A percentile compares a stretch with the other conserved stretches of the same genome.
These are phyloP conservation scores for Willowsia nigromaculata DNA, from an alignment of 2,888 invertebrate species.

Conservation along the genomic window DNA sequence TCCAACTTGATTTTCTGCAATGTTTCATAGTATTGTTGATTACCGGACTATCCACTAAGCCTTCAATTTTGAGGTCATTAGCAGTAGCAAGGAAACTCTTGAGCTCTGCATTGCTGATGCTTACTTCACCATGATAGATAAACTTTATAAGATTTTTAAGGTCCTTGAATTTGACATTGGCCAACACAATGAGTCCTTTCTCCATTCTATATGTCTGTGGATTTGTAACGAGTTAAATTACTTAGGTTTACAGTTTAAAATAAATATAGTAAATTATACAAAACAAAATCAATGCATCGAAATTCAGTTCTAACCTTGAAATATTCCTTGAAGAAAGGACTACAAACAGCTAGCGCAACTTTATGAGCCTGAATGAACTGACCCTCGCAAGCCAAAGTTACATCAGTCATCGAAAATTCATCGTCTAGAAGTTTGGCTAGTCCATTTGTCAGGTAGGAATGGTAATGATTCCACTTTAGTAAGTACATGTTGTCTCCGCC, in stretches of 20 bases:
- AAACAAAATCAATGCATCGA: no score
- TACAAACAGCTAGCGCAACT: slow-evolving; percentile 71
- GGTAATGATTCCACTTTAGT: slow-evolving; percentile 76
- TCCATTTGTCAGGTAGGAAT: slow-evolving; percentile 65
- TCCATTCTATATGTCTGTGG: slow-evolving; percentile 14
- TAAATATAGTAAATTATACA: no score
- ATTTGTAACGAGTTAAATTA: no score
- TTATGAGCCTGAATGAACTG: slow-evolving; percentile 75
- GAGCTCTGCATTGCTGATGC: slow-evolving; percentile 72
- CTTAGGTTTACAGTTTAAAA: no score
- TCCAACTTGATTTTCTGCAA: background rate
- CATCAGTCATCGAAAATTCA: slow-evolving; percentile 66
- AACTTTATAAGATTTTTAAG: slow-evolving; percentile 74
- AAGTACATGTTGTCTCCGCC: slow-evolving; percentile 62
- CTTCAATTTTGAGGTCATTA: slow-evolving; percentile 76
- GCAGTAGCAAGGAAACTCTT: slow-evolving; percentile 74
- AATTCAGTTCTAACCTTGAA: slow-evolving; percentile 74
- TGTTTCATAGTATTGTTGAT: no score
- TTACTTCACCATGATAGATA: slow-evolving; percentile 76
- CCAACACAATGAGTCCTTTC: slow-evolving; percentile 70
- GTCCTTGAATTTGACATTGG: slow-evolving; percentile 74
- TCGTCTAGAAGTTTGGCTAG: slow-evolving; percentile 56
- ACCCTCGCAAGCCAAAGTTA: slow-evolving; percentile 75
- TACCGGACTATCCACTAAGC: slow-evolving; percentile 58
- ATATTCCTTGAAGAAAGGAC: slow-evolving; percentile 76